Conservation (phyloP, 2,113 vertebrate genomes). For the Hipposideros armiger region DNA sequence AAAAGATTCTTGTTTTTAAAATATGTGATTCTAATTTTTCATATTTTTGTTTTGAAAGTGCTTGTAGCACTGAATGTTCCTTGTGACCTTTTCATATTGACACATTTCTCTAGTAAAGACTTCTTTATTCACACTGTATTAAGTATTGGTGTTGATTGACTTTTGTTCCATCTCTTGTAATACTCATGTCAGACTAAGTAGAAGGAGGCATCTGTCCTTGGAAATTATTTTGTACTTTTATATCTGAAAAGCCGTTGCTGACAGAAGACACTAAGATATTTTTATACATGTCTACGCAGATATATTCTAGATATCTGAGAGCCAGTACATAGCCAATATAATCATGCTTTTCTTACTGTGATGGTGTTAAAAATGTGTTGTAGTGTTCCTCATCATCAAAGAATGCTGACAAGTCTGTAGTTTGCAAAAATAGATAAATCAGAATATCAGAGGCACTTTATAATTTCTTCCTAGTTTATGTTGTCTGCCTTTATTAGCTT, state of each 20-base stretch:
- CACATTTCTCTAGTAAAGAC: constrained; percentile 86
- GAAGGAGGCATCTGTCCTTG: constrained; percentile 89
- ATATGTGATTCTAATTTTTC: neutral
- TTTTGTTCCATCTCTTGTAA: constrained; percentile 86
- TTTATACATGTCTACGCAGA: neutral
- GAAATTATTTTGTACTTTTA: constrained; percentile 67
- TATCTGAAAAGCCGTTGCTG: constrained; percentile 25
- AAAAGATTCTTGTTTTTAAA: constrained; percentile 4
- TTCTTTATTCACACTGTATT: constrained; percentile 86
- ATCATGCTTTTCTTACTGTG: neutral
- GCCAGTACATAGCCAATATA: neutral
- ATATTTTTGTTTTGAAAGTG: neutral
- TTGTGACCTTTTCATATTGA: constrained; percentile 69
- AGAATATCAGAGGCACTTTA: neutral
- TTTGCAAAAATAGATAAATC: neutral
- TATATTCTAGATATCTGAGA: neutral
- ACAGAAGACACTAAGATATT: neutral
- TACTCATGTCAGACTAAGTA: constrained; percentile 88
- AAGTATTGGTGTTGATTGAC: constrained; percentile 87
- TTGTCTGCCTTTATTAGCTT: constrained; percentile 18
- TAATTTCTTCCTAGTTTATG: constrained; percentile 26
- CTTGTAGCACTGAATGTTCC: neutral
- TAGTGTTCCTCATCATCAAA: neutral
- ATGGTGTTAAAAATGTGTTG: neutral
- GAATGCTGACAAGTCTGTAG: neutral